phyloP scores from a whole-genome alignment of 2,888 invertebrate genomes.

The Allacma fusca region DNA sequence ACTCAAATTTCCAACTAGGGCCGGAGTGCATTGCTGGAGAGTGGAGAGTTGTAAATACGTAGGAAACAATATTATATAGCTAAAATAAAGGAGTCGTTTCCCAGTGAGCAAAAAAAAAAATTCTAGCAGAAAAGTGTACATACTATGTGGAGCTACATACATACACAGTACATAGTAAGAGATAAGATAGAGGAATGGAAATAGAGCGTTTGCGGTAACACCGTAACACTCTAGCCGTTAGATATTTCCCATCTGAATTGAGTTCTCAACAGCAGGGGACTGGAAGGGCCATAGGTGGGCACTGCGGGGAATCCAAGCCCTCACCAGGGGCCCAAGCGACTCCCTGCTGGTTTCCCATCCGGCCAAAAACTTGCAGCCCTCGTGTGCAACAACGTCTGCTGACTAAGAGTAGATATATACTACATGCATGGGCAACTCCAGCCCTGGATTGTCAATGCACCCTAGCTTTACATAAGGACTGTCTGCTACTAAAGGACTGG shows the following conservation, averaged over 20 bases:
- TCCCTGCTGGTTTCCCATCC: constrained; percentile 58
- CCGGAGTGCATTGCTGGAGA: too few relatives aligned
- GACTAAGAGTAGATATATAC: too few relatives aligned
- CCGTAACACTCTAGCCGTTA: constrained; percentile 57
- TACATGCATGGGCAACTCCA: too few relatives aligned
- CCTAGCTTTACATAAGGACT: neutral
- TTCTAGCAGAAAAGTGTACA: neutral
- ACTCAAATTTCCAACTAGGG: too few relatives aligned
- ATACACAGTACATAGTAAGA: neutral
- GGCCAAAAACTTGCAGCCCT: constrained; percentile 54
- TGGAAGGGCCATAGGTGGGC: constrained; percentile 61
- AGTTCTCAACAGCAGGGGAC: constrained; percentile 61
- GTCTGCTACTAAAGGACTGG: neutral
- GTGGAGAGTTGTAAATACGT: neutral
- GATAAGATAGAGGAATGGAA: constrained; percentile 30
- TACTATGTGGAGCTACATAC: neutral
- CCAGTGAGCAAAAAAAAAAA: neutral
- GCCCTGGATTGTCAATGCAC: neutral
- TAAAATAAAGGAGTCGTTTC: constrained; percentile 9
- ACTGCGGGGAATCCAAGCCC: constrained; percentile 56
- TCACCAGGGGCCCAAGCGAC: constrained; percentile 56
- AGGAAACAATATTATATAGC: constrained; percentile 7
- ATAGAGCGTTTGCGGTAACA: constrained; percentile 52
- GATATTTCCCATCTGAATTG: constrained; percentile 59
- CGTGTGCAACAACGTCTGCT: constrained; percentile 41